A percentile compares a stretch with the other conserved stretches of the same genome.
These are phyloP conservation scores for Romanogobio albipinnatus DNA, from an alignment of 2,113 vertebrate species.

Conservation along the genomic window DNA sequence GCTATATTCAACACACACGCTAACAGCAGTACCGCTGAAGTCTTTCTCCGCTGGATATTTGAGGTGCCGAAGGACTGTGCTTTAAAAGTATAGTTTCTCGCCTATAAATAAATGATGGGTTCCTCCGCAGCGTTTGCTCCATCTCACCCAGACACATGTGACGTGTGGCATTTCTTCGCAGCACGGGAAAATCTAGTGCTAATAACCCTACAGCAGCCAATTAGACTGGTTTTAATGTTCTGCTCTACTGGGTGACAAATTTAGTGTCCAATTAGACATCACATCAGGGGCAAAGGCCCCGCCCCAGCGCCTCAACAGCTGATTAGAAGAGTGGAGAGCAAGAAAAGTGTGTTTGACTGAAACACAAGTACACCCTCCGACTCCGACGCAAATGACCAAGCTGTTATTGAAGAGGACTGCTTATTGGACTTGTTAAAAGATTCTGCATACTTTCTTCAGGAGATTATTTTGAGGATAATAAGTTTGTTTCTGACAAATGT, in stretches of 20 bases:
- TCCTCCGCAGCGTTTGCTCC: conserved; percentile 43
- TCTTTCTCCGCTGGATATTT: conserved; percentile 31
- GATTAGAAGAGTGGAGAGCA: conserved; percentile 62
- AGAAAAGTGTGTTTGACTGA: conserved; percentile 63
- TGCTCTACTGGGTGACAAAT: conserved; percentile 75
- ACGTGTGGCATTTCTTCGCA: conserved; percentile 77
- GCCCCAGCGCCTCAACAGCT: conserved; percentile 67
- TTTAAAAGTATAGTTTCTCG: conserved; percentile 23
- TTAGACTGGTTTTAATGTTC: conserved; percentile 78
- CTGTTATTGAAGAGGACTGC: conserved; percentile 20
- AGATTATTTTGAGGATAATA: conserved; percentile 13
- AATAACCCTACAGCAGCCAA: conserved; percentile 74
- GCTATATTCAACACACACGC: conserved; percentile 56
- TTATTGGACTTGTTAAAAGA: conserved; percentile 41
- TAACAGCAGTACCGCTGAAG: not conserved
- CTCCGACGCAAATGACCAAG: conserved; percentile 6
- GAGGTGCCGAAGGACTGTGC: conserved; percentile 10
- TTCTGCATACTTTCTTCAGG: not conserved
- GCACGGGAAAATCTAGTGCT: conserved; percentile 71
- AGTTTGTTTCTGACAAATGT: conserved; percentile 4
- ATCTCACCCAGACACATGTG: conserved; percentile 57
- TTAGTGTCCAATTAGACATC: conserved; percentile 77
- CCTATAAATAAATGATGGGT: conserved; percentile 65
- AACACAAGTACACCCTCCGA: conserved; percentile 45
- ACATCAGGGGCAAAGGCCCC: conserved; percentile 75